Base-by-base conservation (phyloP, 2,797 vertebrate species). In the Ctenopoma multispine region DNA sequence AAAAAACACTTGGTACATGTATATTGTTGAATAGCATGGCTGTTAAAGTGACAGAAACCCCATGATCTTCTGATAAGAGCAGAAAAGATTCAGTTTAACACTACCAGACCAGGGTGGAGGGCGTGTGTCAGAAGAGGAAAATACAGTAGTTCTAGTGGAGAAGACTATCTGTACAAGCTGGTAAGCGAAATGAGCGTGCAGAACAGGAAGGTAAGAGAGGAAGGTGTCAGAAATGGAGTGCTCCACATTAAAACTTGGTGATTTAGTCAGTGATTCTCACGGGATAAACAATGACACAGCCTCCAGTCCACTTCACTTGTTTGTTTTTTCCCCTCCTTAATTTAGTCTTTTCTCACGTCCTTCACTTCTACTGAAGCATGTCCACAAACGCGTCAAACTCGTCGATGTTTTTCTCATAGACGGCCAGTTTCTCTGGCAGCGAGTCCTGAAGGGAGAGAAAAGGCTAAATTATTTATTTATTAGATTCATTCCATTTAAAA, bases 311-410 rank as follows among this genome's bases (percentile, higher is more conserved):
- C 41, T 44, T 41, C 38, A 13, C 38, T 7, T 13, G 65, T 4
- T 46, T 48, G 8, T 24, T n/a, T 55, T 23, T 15, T 53, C 38
- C 31, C 67, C 18, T 50, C 51, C 23, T 50, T 20, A 29, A 18
- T 66, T 69, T 4, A 41, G 13, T 69, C 40, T 64, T 46, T 46
- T 14, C 62, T 67, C 69, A n/a, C 48, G 46, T 71, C 48, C 18
- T 10, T 12, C 18, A 3, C 47, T 75, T 7, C 93, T 96, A 99
- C 91, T 99, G 97, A 70, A 99, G 94, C 76, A 96, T 99, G 85
- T 99, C 98, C 75, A 99, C 97, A 76, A 99, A 99, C 13, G 97
- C 97, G 60, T 99, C 98, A 72, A 99, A 99, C 87, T 99, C 98
- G 48, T 97, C 96, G 4, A 99, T 98, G 17, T 99, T 99, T 74